Percentiles rank a stretch among this genome's conserved stretches.
These are phyloP conservation scores for Hippopotamus amphibius DNA, from an alignment of 2,113 vertebrate genomes.

Conservation along the genomic window DNA sequence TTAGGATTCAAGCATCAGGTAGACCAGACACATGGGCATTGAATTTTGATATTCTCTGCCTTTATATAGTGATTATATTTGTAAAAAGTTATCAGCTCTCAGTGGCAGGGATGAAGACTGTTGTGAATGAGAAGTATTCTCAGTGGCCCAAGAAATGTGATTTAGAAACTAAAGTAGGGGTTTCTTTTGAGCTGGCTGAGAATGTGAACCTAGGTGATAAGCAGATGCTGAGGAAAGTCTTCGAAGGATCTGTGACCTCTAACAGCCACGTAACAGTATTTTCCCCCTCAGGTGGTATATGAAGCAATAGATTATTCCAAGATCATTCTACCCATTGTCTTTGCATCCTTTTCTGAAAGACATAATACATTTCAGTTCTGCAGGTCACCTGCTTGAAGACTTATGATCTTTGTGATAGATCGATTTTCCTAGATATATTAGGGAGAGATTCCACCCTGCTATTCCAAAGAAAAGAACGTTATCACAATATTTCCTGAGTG, in stretches of 20 bases:
- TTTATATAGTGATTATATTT: neutral
- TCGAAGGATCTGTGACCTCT: neutral
- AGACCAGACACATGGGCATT: neutral
- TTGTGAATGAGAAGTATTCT: neutral
- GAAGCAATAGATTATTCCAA: neutral
- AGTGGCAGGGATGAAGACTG: neutral
- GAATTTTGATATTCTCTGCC: neutral
- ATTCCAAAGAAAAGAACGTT: slow-evolving; percentile 11
- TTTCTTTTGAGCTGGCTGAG: neutral
- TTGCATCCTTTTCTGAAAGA: neutral
- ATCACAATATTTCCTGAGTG: neutral
- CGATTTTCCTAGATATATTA: neutral
- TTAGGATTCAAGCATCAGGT: neutral
- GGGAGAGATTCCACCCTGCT: neutral
- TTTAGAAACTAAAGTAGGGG: neutral
- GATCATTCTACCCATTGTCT: neutral
- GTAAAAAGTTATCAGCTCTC: neutral
- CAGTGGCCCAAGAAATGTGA: neutral
- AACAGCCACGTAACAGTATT: neutral
- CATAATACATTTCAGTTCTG: neutral
- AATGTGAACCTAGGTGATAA: neutral
- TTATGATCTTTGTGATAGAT: neutral
- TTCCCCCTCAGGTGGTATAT: neutral
- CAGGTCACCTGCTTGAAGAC: neutral
- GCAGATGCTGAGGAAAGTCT: neutral